Base-by-base conservation (phyloP, 1,140 invertebrate genomes). In the Pomacea maculata region DNA sequence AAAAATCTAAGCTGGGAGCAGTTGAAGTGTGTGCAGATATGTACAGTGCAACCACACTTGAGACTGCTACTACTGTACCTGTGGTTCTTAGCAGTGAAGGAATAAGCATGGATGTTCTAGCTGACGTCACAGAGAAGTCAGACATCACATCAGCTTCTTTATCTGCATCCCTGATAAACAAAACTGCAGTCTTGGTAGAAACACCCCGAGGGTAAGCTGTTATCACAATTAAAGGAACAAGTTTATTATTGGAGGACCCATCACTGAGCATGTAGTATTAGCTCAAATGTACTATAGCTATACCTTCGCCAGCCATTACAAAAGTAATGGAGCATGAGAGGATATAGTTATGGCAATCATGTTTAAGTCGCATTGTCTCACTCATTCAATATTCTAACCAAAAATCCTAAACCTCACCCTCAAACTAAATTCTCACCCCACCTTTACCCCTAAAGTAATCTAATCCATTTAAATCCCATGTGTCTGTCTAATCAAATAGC, bases 141-240 rank as follows among this genome's bases (percentile, higher is more conserved):
- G 63, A 61, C 4, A 8, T 78, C 10, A 54, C 65, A 4, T 15
- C 77, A 52, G 17, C 77, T 45, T 70, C 77, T 25, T 34, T 70
- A 34, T 70, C 67, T 25, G 29, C 67, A 70, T 70, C 19, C 70
- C 67, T 57, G 17, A 34, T 55, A 67, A 78, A 68, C 52, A 65
- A 70, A 34, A n/a, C 67, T n/a, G 67, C 67, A 12, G 81, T 82
- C 10, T 54, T 82, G 11, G 75, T 82, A 6, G 81, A 82, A 73
- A 82, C 75, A 45, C 77, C 75, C 17, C 76, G 76, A 61, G 81
- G 81, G 81, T 82, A 34, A 75, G 70, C 19, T 45, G 3, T 45
- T 45, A 4, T 45, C 34, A 45, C 34, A 45, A 45, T 45, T 45
- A 4, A 45, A 45, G 34, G 34, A 45, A 45, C 34, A 45, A 45